Base-by-base conservation (phyloP, 2,888 invertebrate genomes). In the Plebejus anna region DNA sequence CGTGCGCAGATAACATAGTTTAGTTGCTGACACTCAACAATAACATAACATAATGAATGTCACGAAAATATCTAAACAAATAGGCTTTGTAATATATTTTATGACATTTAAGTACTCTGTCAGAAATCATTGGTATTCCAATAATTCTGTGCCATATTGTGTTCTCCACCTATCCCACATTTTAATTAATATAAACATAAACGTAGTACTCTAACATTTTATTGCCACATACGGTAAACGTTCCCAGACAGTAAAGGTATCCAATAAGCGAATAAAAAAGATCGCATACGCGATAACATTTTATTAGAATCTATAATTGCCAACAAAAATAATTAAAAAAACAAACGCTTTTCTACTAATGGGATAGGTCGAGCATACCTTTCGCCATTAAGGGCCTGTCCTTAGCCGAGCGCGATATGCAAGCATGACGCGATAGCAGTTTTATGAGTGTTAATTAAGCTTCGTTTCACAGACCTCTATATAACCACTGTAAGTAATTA, bases 371-470 rank as follows among this genome's bases (percentile, higher is more conserved):
- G 66, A 32, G 32, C 66, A 66, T 66, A 66, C 66, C 66, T 66
- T 66, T 36, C 32, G 66, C 66, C 66, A 66, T 66, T 66, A 66
- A 66, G 66, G 66, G 66, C 32, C 66, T 66, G 66, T 66, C 32
- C 66, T 66, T 66, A 66, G 13, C 32, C 66, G 32, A 66, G 66
- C 36, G 66, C 66, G 66, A 66, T 32, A 66, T 66, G 66, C 66
- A 66, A 36, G 66, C 32, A 66, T 66, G 73, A 73, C 73, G 47
- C 42, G 73, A 73, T 55, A 73, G 73, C 51, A 73, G 42, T 76
- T 89, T 87, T 90, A 90, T 88, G 88, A 88, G 85, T 84, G 84
- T 87, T 90, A 90, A 92, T 92, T 90, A 92, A 87, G 89, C 89
- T 92, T 88, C 90, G 90, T 90, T 87, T 86, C 84, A 82, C 82